Conservation (phyloP, 2,888 invertebrate species). For the Drosophila kanekoi region DNA sequence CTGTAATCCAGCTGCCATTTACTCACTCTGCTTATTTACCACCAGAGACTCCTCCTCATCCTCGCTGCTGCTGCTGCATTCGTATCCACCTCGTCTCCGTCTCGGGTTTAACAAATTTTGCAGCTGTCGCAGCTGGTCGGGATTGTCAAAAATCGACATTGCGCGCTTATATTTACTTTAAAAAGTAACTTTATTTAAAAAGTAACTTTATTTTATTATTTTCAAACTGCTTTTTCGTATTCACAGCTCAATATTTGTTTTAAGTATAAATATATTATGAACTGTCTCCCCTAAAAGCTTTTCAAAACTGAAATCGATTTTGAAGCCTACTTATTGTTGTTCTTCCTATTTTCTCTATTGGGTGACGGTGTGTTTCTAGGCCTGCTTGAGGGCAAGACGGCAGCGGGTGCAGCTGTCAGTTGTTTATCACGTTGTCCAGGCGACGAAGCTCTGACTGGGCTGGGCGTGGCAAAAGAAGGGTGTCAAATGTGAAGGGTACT, state of each 20-base stretch:
- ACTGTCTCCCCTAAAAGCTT: conserved; percentile 2
- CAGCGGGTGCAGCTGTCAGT: conserved; percentile 21
- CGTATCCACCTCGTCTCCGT: conserved; percentile 56
- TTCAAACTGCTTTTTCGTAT: conserved; percentile 7
- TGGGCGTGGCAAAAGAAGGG: not conserved
- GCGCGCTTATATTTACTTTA: not conserved
- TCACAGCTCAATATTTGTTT: conserved; percentile 18
- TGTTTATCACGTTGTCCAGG: conserved; percentile 56
- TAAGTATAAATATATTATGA: conserved; percentile 31
- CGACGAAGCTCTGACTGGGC: conserved; percentile 22
- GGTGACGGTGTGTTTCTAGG: not conserved
- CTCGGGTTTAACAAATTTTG: conserved; percentile 76
- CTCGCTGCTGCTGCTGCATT: conserved; percentile 80
- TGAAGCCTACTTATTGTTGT: conserved; percentile 38
- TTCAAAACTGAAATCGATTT: conserved; percentile 43
- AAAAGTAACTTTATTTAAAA: not conserved
- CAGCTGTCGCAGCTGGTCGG: conserved; percentile 77
- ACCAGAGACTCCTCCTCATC: conserved; percentile 66
- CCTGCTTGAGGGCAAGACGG: not conserved
- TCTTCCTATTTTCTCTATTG: conserved; percentile 3
- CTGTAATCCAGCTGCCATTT: not conserved
- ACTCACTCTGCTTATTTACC: conserved; percentile 70
- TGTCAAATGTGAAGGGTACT: not conserved
- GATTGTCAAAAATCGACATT: conserved; percentile 83
- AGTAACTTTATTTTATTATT: conserved; percentile 8